Evolutionary conservation across 2,888 invertebrate genomes (phyloP), one percentile per base, ranked within the genome.

Genomic region (Miltochrista miniata): DNA sequence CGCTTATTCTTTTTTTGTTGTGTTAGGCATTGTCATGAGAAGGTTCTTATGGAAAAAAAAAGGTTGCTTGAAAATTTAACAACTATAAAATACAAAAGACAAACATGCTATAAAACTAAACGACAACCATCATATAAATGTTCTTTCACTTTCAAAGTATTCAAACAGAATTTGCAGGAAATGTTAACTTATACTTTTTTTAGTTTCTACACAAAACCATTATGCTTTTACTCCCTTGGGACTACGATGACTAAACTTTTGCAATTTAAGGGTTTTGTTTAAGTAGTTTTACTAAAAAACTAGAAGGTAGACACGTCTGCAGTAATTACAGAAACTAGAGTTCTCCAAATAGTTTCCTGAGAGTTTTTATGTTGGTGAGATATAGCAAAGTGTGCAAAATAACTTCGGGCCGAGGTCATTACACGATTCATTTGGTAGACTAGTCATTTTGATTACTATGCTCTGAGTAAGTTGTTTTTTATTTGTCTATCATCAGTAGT

Each of bases 91-190:
- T 24, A 24, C 3, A 24, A 2, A 24, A 13, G 43, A 33, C 38
- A 43, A 48, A 14, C 8, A 18, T 43, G 33, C n/a, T n/a, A n/a
- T n/a, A n/a, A n/a, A n/a, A n/a, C n/a, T n/a, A n/a, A n/a, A n/a
- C n/a, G n/a, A n/a, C n/a, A n/a, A n/a, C n/a, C n/a, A n/a, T n/a
- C n/a, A n/a, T n/a, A n/a, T n/a, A n/a, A n/a, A n/a, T n/a, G n/a
- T 48, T 48, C 37, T 39, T 42, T 40, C 30, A 14, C 41, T 45
- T 37, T 45, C 29, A 43, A 38, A 43, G 39, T 13, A 51, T 56
- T 65, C 54, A 65, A 68, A 54, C 30, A 34, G 54, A 61, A 64
- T 64, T 64, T 56, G 51, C 53, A 45, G 40, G 45, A 64, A 68
- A 64, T n/a, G n/a, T n/a, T n/a, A n/a, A n/a, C n/a, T n/a, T n/a